Conservation (phyloP, 2,113 vertebrate genomes). For the Formicarius rufipectus region DNA sequence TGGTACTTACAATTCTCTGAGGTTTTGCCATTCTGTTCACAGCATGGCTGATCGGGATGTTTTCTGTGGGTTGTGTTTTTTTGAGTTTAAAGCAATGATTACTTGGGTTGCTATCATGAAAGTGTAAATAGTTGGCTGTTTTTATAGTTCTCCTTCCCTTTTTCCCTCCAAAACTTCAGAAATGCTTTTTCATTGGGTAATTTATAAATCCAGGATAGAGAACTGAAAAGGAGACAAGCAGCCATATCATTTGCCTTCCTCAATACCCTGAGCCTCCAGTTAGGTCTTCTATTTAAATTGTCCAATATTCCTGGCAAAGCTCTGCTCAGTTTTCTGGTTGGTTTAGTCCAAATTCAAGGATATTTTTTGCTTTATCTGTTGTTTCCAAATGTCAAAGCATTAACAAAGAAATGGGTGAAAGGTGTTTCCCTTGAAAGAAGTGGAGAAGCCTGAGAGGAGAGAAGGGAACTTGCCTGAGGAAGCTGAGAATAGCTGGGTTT, state of each 20-base stretch:
- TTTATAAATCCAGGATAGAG: neutral
- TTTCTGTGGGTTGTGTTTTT: neutral
- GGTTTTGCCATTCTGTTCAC: conserved; percentile 12
- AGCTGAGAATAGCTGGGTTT: neutral
- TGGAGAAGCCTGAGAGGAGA: neutral
- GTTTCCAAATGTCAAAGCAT: neutral
- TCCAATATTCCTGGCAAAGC: neutral
- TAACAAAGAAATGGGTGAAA: neutral
- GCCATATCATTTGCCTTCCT: neutral
- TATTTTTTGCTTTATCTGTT: neutral
- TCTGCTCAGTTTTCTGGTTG: neutral
- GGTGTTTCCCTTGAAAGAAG: neutral
- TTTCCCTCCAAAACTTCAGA: neutral
- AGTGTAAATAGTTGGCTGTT: neutral
- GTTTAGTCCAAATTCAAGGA: neutral
- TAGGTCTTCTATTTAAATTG: neutral
- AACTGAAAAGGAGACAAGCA: neutral
- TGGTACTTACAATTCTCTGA: neutral
- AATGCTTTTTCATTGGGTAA: neutral
- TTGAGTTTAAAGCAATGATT: conserved; percentile 18
- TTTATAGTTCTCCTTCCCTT: neutral
- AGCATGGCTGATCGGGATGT: conserved; percentile 31
- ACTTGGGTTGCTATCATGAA: neutral
- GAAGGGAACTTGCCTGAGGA: neutral
- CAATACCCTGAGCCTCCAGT: neutral